A percentile compares a stretch with the other conserved stretches of the same genome.
These are phyloP conservation scores for Nerophis lumbriciformis DNA, from an alignment of 2,113 vertebrate genomes.

Conservation along the genomic window DNA sequence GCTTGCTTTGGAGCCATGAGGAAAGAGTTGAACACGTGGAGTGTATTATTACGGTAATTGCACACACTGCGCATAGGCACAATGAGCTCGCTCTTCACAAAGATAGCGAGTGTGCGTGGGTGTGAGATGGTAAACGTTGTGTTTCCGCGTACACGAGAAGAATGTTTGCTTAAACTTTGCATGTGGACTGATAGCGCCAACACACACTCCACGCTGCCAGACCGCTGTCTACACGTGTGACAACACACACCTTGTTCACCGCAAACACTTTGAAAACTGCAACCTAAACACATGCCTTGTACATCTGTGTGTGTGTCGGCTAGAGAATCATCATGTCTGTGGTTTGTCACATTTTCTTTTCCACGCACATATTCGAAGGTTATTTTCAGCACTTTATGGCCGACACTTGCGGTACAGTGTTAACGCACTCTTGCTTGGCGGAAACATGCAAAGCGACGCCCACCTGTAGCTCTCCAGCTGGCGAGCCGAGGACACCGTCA, in stretches of 20 bases:
- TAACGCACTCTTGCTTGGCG: too few relatives aligned
- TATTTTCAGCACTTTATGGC: too few relatives aligned
- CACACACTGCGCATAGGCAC: too few relatives aligned
- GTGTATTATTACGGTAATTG: too few relatives aligned
- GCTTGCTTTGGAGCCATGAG: neutral
- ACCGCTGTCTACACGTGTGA: neutral
- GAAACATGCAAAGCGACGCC: neutral
- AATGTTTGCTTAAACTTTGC: conserved; percentile 5
- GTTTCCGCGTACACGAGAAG: neutral
- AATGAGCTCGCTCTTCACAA: too few relatives aligned
- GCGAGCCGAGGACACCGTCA: conserved; percentile 86
- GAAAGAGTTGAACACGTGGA: neutral
- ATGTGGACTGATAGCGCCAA: neutral
- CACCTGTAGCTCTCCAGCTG: conserved; percentile 97
- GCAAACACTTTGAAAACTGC: neutral
- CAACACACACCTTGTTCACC: conserved; percentile 2
- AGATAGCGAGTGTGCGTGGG: neutral
- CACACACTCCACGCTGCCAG: conserved; percentile 7
- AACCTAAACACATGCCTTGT: neutral
- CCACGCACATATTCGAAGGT: neutral
- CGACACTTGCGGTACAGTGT: too few relatives aligned
- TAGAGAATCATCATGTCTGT: neutral
- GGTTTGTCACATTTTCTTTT: conserved; percentile 10
- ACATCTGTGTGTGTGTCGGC: conserved; percentile 1
- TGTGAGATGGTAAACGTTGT: too few relatives aligned